Conservation (phyloP, 1,140 invertebrate species). For the Arctopsyche grandis region DNA sequence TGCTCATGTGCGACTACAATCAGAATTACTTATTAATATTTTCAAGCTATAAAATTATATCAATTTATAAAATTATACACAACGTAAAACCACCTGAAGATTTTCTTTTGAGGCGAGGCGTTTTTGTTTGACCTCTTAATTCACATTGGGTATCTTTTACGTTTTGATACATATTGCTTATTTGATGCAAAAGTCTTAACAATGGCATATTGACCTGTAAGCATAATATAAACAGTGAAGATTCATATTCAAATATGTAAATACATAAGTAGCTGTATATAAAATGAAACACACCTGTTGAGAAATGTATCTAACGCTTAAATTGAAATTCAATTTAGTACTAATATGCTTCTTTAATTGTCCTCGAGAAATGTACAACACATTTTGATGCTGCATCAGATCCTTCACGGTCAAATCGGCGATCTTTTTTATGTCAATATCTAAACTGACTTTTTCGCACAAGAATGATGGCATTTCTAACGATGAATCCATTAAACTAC, state of each 20-base stretch:
- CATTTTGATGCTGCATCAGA: slow-evolving; percentile 81
- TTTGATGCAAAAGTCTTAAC: slow-evolving; percentile 91
- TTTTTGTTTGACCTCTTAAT: slow-evolving; percentile 76
- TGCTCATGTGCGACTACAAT: slow-evolving; percentile 1
- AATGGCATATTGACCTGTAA: slow-evolving; percentile 92
- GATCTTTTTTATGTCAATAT: slow-evolving; percentile 89
- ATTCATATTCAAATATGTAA: slow-evolving; percentile 1
- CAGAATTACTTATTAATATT: neutral
- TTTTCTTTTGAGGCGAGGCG: slow-evolving; percentile 66
- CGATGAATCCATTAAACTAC: slow-evolving; percentile 71
- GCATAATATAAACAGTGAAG: slow-evolving; percentile 17
- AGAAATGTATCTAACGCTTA: slow-evolving; percentile 87
- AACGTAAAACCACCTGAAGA: slow-evolving; percentile 64
- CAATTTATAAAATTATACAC: neutral
- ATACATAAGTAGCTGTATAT: neutral
- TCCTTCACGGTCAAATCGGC: slow-evolving; percentile 91
- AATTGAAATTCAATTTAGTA: slow-evolving; percentile 87
- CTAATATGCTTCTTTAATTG: slow-evolving; percentile 91
- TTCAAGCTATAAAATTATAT: slow-evolving; percentile 17
- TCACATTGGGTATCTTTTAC: slow-evolving; percentile 94
- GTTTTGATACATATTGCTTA: slow-evolving; percentile 97
- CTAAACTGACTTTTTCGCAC: slow-evolving; percentile 89
- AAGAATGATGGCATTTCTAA: slow-evolving; percentile 89
- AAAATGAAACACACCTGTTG: slow-evolving; percentile 73
- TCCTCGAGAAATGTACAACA: slow-evolving; percentile 84